Conservation (phyloP, 1,140 invertebrate genomes). For the Octopus sinensis region DNA sequence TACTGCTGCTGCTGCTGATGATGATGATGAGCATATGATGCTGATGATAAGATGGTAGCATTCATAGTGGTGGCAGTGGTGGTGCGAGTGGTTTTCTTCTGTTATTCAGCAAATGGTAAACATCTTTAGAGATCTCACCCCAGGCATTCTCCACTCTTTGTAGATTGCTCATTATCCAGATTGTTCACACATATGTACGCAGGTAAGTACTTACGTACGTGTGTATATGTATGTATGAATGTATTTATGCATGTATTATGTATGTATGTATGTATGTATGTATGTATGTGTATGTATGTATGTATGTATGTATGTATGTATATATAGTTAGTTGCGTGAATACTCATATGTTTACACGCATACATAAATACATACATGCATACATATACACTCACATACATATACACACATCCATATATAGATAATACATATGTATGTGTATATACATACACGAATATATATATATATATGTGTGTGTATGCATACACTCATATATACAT, state of each 20-base stretch:
- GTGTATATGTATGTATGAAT: background rate
- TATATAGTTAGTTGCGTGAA: background rate
- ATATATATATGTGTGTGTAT: background rate
- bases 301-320: background rate
- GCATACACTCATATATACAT: background rate
- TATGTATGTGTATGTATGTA: background rate
- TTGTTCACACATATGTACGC: background rate
- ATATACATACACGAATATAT: background rate
- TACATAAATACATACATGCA: background rate
- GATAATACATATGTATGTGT: background rate
- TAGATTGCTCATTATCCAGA: no score
- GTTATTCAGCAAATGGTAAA: no score
- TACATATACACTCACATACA: background rate
- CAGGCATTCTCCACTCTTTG: no score
- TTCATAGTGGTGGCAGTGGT: no score
- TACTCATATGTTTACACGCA: background rate
- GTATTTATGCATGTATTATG: no score
- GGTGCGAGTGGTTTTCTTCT: no score
- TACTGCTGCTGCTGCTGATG: no score
- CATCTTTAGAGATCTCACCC: no score
- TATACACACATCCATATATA: background rate
- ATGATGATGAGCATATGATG: no score
- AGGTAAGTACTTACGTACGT: background rate
- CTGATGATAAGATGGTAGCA: no score
- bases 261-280: background rate